A percentile compares a stretch with the other conserved stretches of the same genome.
phyloP scores from a whole-genome alignment of 2,797 vertebrate genomes.

The Heliangelus exortis region DNA sequence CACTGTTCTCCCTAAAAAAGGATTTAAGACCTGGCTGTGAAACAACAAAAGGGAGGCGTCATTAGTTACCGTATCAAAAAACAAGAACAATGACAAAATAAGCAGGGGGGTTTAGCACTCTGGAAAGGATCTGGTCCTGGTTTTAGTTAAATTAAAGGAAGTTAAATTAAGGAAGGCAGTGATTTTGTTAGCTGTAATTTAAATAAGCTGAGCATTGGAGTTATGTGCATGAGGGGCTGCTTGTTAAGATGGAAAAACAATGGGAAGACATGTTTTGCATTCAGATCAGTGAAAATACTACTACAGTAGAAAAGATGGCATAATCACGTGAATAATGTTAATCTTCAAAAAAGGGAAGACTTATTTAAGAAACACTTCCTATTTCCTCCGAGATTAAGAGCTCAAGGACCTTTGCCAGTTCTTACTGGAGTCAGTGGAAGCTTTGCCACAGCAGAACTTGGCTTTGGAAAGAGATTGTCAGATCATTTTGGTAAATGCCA shows the following conservation, averaged over 20 bases:
- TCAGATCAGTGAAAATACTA: constrained; percentile 39
- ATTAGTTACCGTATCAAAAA: constrained; percentile 28
- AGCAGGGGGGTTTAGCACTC: neutral
- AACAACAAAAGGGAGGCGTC: neutral
- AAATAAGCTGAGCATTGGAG: constrained; percentile 45
- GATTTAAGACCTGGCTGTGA: neutral
- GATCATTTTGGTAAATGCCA: neutral
- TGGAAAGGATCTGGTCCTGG: constrained; percentile 30
- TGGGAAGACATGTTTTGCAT: constrained; percentile 42
- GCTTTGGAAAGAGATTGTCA: neutral
- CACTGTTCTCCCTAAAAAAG: constrained; percentile 23
- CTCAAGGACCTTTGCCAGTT: neutral
- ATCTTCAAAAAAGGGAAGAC: constrained; percentile 27
- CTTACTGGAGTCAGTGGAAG: neutral
- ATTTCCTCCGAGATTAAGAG: neutral
- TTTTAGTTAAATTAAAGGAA: constrained; percentile 43
- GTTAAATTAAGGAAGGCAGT: constrained; percentile 41
- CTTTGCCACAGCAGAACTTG: neutral
- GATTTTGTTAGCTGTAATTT: constrained; percentile 47
- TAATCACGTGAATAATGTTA: constrained; percentile 20
- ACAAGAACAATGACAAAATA: neutral
- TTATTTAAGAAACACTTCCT: constrained; percentile 21
- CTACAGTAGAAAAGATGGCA: constrained; percentile 42
- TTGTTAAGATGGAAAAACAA: constrained; percentile 49
- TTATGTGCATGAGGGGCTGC: neutral